phyloP scores from a whole-genome alignment of 2,888 invertebrate species.

The Hemicrepidius hirtus region DNA sequence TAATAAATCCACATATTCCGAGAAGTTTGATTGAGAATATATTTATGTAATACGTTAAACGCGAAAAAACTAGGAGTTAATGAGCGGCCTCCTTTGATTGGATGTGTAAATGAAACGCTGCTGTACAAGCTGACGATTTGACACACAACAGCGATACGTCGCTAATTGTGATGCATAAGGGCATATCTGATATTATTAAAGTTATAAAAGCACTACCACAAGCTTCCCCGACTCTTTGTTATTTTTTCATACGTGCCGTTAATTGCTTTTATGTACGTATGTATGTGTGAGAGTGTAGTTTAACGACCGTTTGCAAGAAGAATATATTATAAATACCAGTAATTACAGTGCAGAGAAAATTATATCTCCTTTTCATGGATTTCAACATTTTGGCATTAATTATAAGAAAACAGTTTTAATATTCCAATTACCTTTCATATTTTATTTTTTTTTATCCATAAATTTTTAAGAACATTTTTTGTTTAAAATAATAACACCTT shows the following conservation, averaged over 20 bases:
- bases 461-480: no score
- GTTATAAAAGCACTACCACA: not conserved
- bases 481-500: no score
- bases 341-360: conserved; percentile 38
- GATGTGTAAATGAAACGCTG: not conserved
- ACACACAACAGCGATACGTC: conserved; percentile 3
- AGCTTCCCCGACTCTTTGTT: not conserved
- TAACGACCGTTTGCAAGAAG: conserved; percentile 19
- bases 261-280: conserved; percentile 13
- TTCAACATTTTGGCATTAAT: conserved; percentile 34
- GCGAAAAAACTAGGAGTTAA: conserved; percentile 6
- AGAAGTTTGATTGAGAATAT: conserved; percentile 18
- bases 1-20: conserved; percentile 17
- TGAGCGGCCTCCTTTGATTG: conserved; percentile 28
- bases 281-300: not conserved
- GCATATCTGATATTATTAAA: not conserved
- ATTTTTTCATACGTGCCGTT: conserved; percentile 33
- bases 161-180: conserved; percentile 27
- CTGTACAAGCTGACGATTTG: conserved; percentile 9
- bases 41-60: not conserved
- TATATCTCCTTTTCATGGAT: conserved; percentile 28
- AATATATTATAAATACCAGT: conserved; percentile 26
- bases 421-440: no score
- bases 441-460: no score
- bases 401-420: conserved; percentile 12